Base-by-base conservation (phyloP, 30 jellyfish, hydroid and myxozoan species). In the Haliclystus octoradiatus region DNA sequence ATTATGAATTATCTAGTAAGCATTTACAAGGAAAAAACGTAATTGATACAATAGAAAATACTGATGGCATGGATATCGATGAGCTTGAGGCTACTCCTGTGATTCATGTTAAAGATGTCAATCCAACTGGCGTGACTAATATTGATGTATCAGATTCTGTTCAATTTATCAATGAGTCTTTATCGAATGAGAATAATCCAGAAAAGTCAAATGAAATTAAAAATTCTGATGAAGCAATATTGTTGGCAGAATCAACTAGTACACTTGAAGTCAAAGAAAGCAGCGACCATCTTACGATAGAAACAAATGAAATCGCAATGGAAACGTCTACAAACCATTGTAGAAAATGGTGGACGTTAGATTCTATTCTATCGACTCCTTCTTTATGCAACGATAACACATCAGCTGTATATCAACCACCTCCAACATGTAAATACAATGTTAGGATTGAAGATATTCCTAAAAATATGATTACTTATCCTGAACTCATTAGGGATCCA, bases 401-500 rank as follows among this genome's bases (percentile, higher is more conserved):
- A 33, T 89, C 80, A 64, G 77, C 33, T 53, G 80, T 89, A 46
- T 89, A 68, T 70, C 80, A 94, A 3, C 94, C 98, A 7, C 98
- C 98, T 0, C 98, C 98, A 35, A 53, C 90, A 2, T 61, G 93
- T 24, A 74, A 72, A 60, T 71, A 35, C 0, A 78, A 66, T 28
- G 71, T 89, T 31, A 33, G 28, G n/a, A 0, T 89, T 7, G 69
- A 66, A 49, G 82, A 77, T 57, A 49, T 89, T 26, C 79, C 94
- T 26, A 76, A 63, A 31, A 62, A 75, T 51, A 47, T 80, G 2
- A 65, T 82, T 28, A 60, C 66, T 23, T 94, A 80, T 29, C 57
- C 80, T n/a, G 98, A 89, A 71, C 76, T 94, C 22, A 92, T 78
- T 28, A 94, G 94, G 15, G 80, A 94, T 94, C 80, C 73, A 50